Base-by-base conservation (phyloP, 1,140 invertebrate species). In the Ruditapes philippinarum region DNA sequence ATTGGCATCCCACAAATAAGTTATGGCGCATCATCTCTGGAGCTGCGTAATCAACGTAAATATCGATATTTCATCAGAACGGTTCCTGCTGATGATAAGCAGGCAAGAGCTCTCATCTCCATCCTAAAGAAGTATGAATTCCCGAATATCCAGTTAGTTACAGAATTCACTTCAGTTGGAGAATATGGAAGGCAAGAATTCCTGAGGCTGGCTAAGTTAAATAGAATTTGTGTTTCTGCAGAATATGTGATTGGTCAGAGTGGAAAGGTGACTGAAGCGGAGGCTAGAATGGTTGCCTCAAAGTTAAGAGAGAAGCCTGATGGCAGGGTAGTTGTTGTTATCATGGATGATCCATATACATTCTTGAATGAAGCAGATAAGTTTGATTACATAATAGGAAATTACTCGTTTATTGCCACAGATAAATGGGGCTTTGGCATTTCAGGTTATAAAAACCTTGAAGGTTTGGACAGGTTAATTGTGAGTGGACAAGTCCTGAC, bases 1-100 rank as follows among this genome's bases (percentile, higher is more conserved):
- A 96, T 97, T 88, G 95, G 97, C 96, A 97, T 98, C 91, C 97
- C 97, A 0, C 97, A 98, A 96, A 96, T 98, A 81, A 97, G 97
- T 93, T 98, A 98, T 93, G 97, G 97, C 2, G 97, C 97, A 19
- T 98, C 97, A 17, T 97, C 97, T 86, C 96, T 97, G 28, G 91
- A 93, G 54, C 81, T 95, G 1, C 88, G 88, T 36, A 88, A 95
- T 57, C 42, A 57, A 17, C 38, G 74, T 12, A 92, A 93, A 91
- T 98, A 97, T 95, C 97, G 97, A 57, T 98, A 97, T 91, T 98
- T 98, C 96, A 95, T 98, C 84, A 96, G 98, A 12, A 97, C 98
- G 1, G 98, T 98, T n/a, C 98, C 98, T 28, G 97, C 97, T 0
- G 98, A 98, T 96, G 97, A 97, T 93, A 97, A 97, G 95, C 98